These are phyloP conservation scores for Vultur gryphus DNA, from an alignment of 2,797 vertebrate species.

Conservation along the genomic window DNA sequence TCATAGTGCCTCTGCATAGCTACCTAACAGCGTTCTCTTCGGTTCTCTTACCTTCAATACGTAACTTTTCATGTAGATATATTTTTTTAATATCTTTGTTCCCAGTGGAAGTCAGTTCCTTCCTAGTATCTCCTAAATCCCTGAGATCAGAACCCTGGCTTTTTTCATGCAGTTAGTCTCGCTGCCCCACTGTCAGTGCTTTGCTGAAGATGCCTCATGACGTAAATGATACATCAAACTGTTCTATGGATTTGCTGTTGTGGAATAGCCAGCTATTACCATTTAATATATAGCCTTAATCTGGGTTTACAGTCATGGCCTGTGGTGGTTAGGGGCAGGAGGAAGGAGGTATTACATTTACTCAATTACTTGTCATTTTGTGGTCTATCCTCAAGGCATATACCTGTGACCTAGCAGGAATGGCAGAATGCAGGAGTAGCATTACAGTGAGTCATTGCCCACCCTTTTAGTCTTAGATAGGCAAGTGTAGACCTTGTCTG, in stretches of 20 bases:
- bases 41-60: neutral
- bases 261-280: neutral
- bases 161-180: neutral
- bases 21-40: neutral
- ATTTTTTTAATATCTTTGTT: neutral
- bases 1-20: neutral
- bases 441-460: neutral
- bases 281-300: too few relatives aligned
- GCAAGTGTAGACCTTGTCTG: neutral
- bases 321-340: neutral
- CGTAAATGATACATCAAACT: neutral
- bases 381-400: neutral
- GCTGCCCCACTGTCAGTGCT: neutral
- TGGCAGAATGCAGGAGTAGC: neutral
- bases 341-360: neutral
- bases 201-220: neutral
- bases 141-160: neutral
- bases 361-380: neutral
- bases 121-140: neutral
- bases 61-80: neutral
- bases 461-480: neutral
- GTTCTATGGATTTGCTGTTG: neutral
- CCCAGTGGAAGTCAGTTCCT: neutral
- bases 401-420: neutral
- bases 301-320: neutral